A percentile compares a stretch with the other conserved stretches of the same genome.
phyloP scores from a whole-genome alignment of 2,113 vertebrate genomes.

The Amphiprion percula region DNA sequence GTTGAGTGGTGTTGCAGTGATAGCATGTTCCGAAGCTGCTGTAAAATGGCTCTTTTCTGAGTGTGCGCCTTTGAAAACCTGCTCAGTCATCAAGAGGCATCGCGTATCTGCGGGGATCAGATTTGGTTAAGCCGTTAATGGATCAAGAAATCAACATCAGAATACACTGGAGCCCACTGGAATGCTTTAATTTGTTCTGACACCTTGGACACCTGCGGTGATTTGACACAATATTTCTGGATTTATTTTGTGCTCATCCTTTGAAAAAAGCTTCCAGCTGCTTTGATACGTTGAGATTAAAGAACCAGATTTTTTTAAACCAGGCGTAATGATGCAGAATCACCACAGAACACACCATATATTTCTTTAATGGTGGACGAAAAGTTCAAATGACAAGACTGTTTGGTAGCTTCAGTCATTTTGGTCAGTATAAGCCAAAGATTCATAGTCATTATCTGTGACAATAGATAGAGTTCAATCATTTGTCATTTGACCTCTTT shows the following conservation, averaged over 20 bases:
- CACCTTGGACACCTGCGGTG: neutral
- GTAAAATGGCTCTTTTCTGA: neutral
- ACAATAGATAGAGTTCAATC: neutral
- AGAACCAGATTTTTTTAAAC: no score
- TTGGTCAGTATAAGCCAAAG: no score
- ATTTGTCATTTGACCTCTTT: neutral
- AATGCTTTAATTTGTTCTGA: slow-evolving; percentile 17
- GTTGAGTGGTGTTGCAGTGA: slow-evolving; percentile 1
- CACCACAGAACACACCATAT: neutral
- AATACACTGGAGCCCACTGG: slow-evolving; percentile 18
- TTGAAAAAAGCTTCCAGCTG: neutral
- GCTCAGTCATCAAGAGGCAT: slow-evolving; percentile 13
- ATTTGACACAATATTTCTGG: neutral
- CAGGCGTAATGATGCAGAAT: neutral
- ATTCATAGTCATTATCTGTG: no score
- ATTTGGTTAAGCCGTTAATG: slow-evolving; percentile 62
- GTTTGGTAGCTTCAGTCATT: no score
- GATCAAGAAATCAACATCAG: slow-evolving; percentile 30
- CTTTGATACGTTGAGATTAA: neutral
- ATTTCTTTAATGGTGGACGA: no score
- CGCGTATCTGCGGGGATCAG: slow-evolving; percentile 17
- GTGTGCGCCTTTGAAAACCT: slow-evolving; percentile 7
- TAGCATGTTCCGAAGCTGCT: neutral
- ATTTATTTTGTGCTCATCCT: neutral
- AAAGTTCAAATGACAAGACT: no score